A percentile compares a stretch with the other conserved stretches of the same genome.
Conservation (phyloP, 37 sponge, comb jelly and placozoan genomes). For the Cladorhizidae sp. region DNA sequence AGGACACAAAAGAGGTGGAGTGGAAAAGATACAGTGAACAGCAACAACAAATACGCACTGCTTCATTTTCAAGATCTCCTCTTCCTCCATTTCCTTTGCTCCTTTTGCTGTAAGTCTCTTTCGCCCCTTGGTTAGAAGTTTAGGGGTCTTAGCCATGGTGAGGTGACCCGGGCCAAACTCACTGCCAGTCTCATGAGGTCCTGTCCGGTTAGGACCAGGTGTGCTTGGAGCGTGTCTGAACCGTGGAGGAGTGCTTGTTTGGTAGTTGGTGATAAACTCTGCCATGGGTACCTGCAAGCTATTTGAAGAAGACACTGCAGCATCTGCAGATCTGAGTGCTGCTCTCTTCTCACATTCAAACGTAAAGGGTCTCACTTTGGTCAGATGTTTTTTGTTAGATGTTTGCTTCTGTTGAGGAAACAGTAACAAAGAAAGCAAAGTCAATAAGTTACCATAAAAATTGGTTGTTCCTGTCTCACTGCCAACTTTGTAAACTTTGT, state of each 20-base stretch:
- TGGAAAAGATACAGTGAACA: neutral
- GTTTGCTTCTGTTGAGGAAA: no score
- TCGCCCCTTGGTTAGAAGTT: constrained; percentile 43
- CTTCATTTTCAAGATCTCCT: constrained; percentile 50
- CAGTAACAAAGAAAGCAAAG: no score
- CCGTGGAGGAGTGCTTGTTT: constrained; percentile 64
- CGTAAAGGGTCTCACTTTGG: constrained; percentile 66
- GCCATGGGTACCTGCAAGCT: constrained; percentile 22
- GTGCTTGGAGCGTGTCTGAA: constrained; percentile 26
- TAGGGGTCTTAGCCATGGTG: constrained; percentile 55
- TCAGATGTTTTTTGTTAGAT: neutral
- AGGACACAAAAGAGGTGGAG: no score
- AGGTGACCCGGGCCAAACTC: no score
- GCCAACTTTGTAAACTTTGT: no score
- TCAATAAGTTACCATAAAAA: no score
- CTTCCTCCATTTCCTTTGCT: constrained; percentile 65
- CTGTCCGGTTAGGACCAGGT: neutral
- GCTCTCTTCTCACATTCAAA: constrained; percentile 27
- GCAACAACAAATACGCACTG: constrained; percentile 31
- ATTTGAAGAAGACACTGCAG: neutral
- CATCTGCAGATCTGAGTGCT: constrained; percentile 11
- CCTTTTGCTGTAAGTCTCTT: constrained; percentile 35
- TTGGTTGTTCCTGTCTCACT: no score
- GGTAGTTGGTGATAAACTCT: constrained; percentile 51
- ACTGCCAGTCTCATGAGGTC: neutral